A percentile compares a stretch with the other conserved stretches of the same genome.
phyloP scores from a whole-genome alignment of 2,888 invertebrate species.

The Tortrix viridana region DNA sequence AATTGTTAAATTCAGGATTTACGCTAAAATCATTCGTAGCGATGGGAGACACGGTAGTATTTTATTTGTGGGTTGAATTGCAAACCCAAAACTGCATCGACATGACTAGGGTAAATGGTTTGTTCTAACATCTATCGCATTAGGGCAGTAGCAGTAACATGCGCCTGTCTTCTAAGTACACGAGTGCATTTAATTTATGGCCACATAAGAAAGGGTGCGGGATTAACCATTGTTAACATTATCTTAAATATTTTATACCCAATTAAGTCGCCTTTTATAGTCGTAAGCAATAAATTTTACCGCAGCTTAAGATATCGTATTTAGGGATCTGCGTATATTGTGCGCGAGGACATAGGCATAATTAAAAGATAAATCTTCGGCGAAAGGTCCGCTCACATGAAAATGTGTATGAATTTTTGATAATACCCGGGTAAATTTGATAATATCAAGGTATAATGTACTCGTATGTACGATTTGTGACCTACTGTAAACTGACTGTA shows the following conservation, averaged over 20 bases:
- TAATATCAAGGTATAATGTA: no score
- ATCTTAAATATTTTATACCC: constrained; percentile 77
- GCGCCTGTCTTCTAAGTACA: constrained; percentile 62
- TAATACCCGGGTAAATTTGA: background rate
- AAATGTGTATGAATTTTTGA: constrained; percentile 10
- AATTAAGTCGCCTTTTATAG: constrained; percentile 68
- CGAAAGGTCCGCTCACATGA: constrained; percentile 19
- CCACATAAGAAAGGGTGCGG: constrained; percentile 68
- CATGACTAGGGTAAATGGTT: constrained; percentile 59
- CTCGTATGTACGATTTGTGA: no score
- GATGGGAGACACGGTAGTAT: constrained; percentile 26
- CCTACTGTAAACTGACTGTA: no score
- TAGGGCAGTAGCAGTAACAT: constrained; percentile 73
- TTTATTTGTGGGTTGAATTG: constrained; percentile 33
- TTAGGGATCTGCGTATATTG: constrained; percentile 43
- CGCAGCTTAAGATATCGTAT: constrained; percentile 52
- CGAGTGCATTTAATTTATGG: constrained; percentile 74
- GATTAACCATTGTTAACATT: constrained; percentile 75
- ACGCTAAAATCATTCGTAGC: constrained; percentile 35
- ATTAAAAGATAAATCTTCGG: constrained; percentile 37
- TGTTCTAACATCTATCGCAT: constrained; percentile 68
- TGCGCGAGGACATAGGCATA: constrained; percentile 25
- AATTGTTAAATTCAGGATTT: background rate
- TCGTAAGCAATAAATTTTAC: constrained; percentile 64
- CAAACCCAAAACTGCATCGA: constrained; percentile 45